phyloP scores from a whole-genome alignment of 2,113 vertebrate genomes.

The Amphilophus citrinellus region DNA sequence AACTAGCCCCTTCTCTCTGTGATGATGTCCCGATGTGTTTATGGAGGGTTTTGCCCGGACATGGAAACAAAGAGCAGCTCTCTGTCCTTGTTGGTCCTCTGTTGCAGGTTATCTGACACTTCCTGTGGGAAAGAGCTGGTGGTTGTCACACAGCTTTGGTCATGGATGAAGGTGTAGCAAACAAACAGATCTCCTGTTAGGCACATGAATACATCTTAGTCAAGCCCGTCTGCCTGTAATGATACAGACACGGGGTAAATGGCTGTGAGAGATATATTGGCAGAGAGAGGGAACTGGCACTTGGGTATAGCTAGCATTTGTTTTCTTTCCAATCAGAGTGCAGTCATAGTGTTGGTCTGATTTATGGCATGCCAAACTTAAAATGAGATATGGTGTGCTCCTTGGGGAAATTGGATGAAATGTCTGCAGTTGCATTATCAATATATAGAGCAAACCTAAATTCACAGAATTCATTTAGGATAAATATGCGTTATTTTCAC shows the following conservation, averaged over 20 bases:
- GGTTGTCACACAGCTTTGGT: not conserved
- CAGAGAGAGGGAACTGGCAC: not conserved
- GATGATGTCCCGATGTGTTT: not conserved
- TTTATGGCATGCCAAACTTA: conserved; percentile 24
- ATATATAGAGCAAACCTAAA: conserved; percentile 1
- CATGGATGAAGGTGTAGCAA: not conserved
- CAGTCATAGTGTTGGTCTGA: conserved; percentile 10
- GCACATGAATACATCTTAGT: not conserved
- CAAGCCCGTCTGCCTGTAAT: not conserved
- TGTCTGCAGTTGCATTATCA: not conserved
- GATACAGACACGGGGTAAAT: too few relatives aligned
- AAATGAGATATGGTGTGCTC: conserved; percentile 32
- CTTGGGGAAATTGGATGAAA: conserved; percentile 42
- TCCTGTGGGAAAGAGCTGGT: not conserved
- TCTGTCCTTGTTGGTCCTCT: not conserved
- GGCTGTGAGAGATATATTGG: not conserved
- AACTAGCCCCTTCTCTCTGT: not conserved
- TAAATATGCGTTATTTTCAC: not conserved
- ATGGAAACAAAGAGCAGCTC: not conserved
- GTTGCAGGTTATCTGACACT: not conserved
- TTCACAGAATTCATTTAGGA: not conserved
- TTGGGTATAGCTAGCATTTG: not conserved
- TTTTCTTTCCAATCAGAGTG: not conserved
- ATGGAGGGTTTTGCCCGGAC: not conserved
- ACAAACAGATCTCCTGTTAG: not conserved